phyloP scores from a whole-genome alignment of 2,113 vertebrate genomes.

The Felis chaus region DNA sequence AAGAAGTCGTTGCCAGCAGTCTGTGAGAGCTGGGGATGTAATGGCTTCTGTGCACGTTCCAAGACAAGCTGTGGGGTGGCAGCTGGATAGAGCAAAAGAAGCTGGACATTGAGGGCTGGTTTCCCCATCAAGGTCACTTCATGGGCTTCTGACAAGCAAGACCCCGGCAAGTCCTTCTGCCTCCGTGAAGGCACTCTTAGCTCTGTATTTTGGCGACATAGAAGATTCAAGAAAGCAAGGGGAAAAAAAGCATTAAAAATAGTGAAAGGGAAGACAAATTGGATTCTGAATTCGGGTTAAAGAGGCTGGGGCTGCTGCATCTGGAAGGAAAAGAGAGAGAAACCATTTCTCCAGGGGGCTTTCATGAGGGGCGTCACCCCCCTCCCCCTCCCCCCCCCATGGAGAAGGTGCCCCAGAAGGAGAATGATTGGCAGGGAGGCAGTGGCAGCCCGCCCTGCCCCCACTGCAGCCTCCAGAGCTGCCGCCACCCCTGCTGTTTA shows the following conservation, averaged over 20 bases:
- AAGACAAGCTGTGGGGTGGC: slow-evolving; percentile 38
- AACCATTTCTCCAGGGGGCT: not conserved
- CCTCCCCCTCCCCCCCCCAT: not conserved
- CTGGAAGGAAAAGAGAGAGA: not conserved
- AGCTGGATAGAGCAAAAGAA: not conserved
- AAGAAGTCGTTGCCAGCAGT: slow-evolving; percentile 52
- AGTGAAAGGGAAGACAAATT: slow-evolving; percentile 4
- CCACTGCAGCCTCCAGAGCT: slow-evolving; percentile 12
- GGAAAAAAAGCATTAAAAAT: not conserved
- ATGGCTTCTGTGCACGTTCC: slow-evolving; percentile 19
- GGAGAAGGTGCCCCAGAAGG: not conserved
- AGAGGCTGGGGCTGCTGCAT: not conserved
- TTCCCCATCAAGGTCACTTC: not conserved
- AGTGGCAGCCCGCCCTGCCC: not conserved
- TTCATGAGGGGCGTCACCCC: not conserved
- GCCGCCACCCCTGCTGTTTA: slow-evolving; percentile 63
- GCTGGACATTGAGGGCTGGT: not conserved
- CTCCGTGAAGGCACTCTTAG: not conserved
- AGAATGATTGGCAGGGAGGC: not conserved
- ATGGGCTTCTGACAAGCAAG: not conserved
- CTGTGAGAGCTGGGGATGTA: not conserved
- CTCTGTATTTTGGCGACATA: not conserved
- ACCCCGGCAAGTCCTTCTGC: not conserved
- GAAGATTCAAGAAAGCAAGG: not conserved
- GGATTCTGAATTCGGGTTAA: not conserved